Evolutionary conservation across 2,888 invertebrate genomes (phyloP), one percentile per base, ranked within the genome.

Genomic region (Caenorhabditis wallacei): DNA sequence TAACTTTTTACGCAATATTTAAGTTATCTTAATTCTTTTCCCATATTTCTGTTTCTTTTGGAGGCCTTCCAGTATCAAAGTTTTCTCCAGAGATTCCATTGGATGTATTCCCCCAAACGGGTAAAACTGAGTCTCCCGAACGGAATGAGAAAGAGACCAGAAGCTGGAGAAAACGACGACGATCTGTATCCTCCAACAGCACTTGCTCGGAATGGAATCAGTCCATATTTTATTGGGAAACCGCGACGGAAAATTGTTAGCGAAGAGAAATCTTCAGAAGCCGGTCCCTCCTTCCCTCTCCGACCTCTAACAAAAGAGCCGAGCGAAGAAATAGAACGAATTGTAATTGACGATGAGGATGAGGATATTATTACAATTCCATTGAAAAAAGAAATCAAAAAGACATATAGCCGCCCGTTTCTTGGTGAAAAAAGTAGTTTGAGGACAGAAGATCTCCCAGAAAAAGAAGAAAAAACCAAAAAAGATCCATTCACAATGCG

Each of bases 181-280:
- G 59, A 76, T 13, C 69, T 54, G 5, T 83, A 83, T 20, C 83
- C 83, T 46, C 83, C 79, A 26, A 64, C 79, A 53, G 68, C 79
- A 2, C 54, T 83, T n/a, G 79, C 79, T 35, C 46, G 70, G 0
- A 70, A 83, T 22, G 83, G 83, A 18, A 48, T 78, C 3, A 83
- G 83, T 37, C 83, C 83, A 1, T 83, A 74, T 18, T 83, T 74
- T 37, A 75, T 83, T 46, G 83, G 83, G 13, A 83, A 83, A 69
- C 74, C 78, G 0, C 66, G 71, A 4, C 26, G 72, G 22, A 79
- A 83, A 40, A 30, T 30, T 13, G n/a, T 46, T 2, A 20, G 20
- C 10, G 16, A 51, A n/a, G 24, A 26, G 7, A 80, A 51, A 8
- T 1, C 56, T 22, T n/a, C 30, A 30, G 56, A 30, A 10, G 43